Evolutionary conservation across 2,888 invertebrate genomes (phyloP), one percentile per base, ranked within the genome.

Genomic region (Dimorphilus gyrociliatus): DNA sequence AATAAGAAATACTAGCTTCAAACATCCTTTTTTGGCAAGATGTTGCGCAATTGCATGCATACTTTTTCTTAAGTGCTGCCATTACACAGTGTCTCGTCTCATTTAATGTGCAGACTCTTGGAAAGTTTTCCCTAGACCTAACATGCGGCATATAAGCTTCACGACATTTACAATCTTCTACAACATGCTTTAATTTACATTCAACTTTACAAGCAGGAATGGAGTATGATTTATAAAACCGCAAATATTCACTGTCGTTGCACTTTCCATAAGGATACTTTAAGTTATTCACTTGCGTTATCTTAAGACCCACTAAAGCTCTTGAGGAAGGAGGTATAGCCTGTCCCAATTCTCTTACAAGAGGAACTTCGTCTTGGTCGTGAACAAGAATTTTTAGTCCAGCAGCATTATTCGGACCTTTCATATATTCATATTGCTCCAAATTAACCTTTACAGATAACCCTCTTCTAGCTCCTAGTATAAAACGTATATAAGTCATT

Each of bases 391-490:
- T 36, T 31, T 49, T 50, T 1, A 49, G 33, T 4, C 51, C 51
- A 1, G 51, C 48, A 6, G 48, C 45, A 16, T 42, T 44, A 27
- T 49, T 42, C 3, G 51, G 50, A 2, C 51, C 51, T 1, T 47
- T 41, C 51, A 51, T 51, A 30, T 51, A 48, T n/a, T n/a, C n/a
- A n/a, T 50, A 51, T 29, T 50, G 50, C 24, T 51, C 51, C 14
- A 50, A 42, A 25, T 51, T 50, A 13, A 51, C 25, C 5, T 43
- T 38, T 25, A 51, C 28, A 2, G 39, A 33, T 16, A 51, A 29
- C 2, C 51, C 51, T n/a, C 42, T 30, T n/a, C 48, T 45, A 12
- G 47, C 41, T 4, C 51, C 51, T 51, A 25, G n/a, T 30, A 25
- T 8, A 13, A 23, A 19, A 27, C 16, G 8, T 19, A 7, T 16